phyloP scores from a whole-genome alignment of 2,888 invertebrate genomes.

The Tineola bisselliella region DNA sequence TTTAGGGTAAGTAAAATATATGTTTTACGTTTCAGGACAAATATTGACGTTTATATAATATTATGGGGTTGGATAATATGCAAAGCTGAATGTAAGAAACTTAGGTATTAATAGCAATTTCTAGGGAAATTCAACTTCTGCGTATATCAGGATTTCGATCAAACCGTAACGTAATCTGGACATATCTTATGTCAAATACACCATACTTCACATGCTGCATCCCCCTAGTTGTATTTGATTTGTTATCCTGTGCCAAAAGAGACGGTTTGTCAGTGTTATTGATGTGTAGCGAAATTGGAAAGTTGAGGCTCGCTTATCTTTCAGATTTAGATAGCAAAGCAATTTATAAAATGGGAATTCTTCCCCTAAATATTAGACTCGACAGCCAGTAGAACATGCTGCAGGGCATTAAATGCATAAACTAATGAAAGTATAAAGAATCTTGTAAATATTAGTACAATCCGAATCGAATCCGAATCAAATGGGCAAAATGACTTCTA shows the following conservation, averaged over 20 bases:
- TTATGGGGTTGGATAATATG: no score
- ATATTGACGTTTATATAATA: no score
- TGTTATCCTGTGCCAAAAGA: constrained; percentile 34
- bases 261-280: constrained; percentile 58
- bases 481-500: no score
- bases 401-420: background rate
- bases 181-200: constrained; percentile 10
- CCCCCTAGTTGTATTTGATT: constrained; percentile 43
- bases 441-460: no score
- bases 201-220: constrained; percentile 7
- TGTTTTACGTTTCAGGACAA: no score
- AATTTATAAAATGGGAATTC: constrained; percentile 61
- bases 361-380: constrained; percentile 49
- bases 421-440: background rate
- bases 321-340: constrained; percentile 64
- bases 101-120: no score
- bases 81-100: no score
- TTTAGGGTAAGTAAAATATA: no score
- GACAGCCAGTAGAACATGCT: background rate
- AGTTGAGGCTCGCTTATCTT: constrained; percentile 64
- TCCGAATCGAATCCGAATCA: no score
- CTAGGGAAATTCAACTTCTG: background rate
- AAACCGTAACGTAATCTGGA: background rate
- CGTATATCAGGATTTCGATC: background rate
- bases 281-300: constrained; percentile 67